These are phyloP conservation scores for Montifringilla adamsi DNA, from an alignment of 2,113 vertebrate genomes.

Conservation along the genomic window DNA sequence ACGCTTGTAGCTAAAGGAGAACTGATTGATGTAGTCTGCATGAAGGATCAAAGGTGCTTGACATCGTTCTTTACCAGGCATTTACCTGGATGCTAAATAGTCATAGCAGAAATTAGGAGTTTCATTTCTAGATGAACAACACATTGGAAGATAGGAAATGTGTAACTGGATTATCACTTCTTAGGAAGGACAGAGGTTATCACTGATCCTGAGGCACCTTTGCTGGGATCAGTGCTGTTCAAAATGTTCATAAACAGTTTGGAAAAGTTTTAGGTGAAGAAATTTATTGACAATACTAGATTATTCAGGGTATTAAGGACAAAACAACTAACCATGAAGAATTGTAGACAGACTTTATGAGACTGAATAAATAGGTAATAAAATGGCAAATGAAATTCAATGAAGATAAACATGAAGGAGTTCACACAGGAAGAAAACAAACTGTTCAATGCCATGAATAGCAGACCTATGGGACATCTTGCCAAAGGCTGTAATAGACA, in stretches of 20 bases:
- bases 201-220: background rate
- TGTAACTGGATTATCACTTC: background rate
- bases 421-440: slow-evolving; percentile 1
- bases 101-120: background rate
- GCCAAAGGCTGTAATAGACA: background rate
- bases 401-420: slow-evolving; percentile 11
- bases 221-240: background rate
- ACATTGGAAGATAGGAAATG: background rate
- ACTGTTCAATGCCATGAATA: background rate
- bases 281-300: background rate
- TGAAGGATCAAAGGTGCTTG: background rate
- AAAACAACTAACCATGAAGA: slow-evolving; percentile 46
- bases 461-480: background rate
- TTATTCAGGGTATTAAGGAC: slow-evolving; percentile 23
- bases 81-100: background rate
- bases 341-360: slow-evolving; percentile 33
- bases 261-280: slow-evolving; percentile 3
- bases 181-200: background rate
- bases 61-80: background rate
- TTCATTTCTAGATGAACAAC: background rate
- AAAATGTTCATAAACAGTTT: background rate
- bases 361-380: slow-evolving; percentile 42
- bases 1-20: background rate
- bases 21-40: background rate
- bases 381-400: slow-evolving; percentile 45